Evolutionary conservation across 2,888 invertebrate genomes (phyloP), one percentile per base, ranked within the genome.

Genomic region (Strigamia transsilvanica): DNA sequence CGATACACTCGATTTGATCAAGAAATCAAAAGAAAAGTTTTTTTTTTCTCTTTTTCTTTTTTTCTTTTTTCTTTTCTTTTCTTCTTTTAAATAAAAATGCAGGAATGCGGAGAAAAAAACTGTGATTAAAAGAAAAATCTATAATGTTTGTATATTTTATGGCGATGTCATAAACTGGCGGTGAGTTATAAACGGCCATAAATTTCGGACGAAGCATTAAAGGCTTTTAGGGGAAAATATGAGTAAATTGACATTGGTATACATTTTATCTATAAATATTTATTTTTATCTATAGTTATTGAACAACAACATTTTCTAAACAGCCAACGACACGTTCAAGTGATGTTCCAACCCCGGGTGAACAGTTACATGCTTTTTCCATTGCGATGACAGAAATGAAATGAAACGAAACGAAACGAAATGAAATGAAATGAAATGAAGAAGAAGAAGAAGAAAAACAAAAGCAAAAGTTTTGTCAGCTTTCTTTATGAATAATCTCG

Each of bases 71-170:
- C n/a, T n/a, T n/a, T n/a, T n/a, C n/a, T n/a, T n/a, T n/a, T n/a
- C n/a, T n/a, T n/a, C n/a, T n/a, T n/a, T n/a, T n/a, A 7, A 34
- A 34, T 34, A 34, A 34, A 34, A 34, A 5, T 34, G 34, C 27
- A 27, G 27, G 27, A 42, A 42, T 46, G 5, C 15, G 46, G 15
- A n/a, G 7, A 5, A 2, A 6, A 23, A 66, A 21, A 66, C 21
- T 66, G 61, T 66, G 61, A 66, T 66, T 66, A 66, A 46, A n/a
- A 46, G 21, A 66, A 66, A 66, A 66, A 66, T 66, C 61, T 66
- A 66, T 66, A 66, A 66, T 66, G 61, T 66, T 66, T 66, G 13
- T 66, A 66, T 66, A 66, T n/a, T 46, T 66, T 66, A 66, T 66
- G 61, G 23, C 23, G 23, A 38, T 21, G 61, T 66, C 61, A 66